Evolutionary conservation across 35 echinoderm and acorn worm genomes (phyloP), one percentile per base, ranked within the genome.

Genomic region (Ophiothrix spiculata): DNA sequence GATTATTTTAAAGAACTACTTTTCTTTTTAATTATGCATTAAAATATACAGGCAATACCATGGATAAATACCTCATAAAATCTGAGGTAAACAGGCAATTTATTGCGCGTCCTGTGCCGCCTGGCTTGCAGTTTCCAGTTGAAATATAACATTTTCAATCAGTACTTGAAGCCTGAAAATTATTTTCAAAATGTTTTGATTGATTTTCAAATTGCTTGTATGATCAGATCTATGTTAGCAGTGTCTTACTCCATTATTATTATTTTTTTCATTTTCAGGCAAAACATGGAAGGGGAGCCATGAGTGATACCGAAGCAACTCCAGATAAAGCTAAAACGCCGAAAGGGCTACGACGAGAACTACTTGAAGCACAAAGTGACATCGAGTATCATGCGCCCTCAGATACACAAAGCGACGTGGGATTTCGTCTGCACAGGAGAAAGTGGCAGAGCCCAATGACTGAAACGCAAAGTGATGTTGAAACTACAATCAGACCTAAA

Each of bases 241-340:
- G n/a, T n/a, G n/a, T n/a, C 21, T 82, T 41, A 37, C 16, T 14
- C 64, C 38, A 37, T 21, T 37, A 86, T 35, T 12, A 41, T 87
- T 87, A 31, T 4, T 81, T 35, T 87, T 75, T 60, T 87, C 10
- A 21, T 35, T 35, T 77, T 16, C 75, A 94, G 92, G 80, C 89
- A 25, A 86, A 73, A 38, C 36, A 34, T 38, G 92, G 90, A 0
- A 82, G 92, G 69, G 80, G n/a, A 81, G 87, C 88, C 37, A 45
- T 84, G 60, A 94, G 88, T 74, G 88, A 94, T 74, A 90, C 36
- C 31, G 92, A 94, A 34, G 87, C 79, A 31, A 10, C n/a, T n/a
- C 60, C 60, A 49, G 42, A 49, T 49, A 15, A 69, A n/a, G 29
- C 60, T 28, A 69, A 69, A 12, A 6, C 60, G 10, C 10, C 60